phyloP scores from a whole-genome alignment of 2,888 invertebrate species.

The Chesias legatella region DNA sequence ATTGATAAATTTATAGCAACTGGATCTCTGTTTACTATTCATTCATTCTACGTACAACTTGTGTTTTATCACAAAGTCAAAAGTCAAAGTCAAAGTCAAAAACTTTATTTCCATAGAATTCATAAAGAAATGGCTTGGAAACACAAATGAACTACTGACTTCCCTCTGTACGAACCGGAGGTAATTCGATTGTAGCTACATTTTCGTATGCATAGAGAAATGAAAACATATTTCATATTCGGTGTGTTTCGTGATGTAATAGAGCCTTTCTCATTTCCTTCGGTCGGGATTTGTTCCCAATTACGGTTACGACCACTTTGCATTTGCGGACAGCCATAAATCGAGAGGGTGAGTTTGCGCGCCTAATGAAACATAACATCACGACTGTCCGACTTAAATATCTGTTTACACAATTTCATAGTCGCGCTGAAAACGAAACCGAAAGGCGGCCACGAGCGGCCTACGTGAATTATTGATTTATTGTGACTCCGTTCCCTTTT shows the following conservation, averaged over 20 bases:
- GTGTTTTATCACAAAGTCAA: too few relatives aligned
- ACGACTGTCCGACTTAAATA: slow-evolving; percentile 47
- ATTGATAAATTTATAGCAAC: slow-evolving; percentile 19
- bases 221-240: slow-evolving; percentile 48
- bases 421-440: slow-evolving; percentile 31
- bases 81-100: too few relatives aligned
- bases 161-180: slow-evolving; percentile 17
- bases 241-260: slow-evolving; percentile 47
- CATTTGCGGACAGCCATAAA: slow-evolving; percentile 52
- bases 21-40: slow-evolving; percentile 19
- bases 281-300: slow-evolving; percentile 54
- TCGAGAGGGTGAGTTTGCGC: slow-evolving; percentile 48
- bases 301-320: slow-evolving; percentile 53
- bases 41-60: too few relatives aligned
- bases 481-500: slow-evolving; percentile 37
- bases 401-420: slow-evolving; percentile 42
- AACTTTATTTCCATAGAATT: too few relatives aligned
- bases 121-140: too few relatives aligned
- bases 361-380: slow-evolving; percentile 62
- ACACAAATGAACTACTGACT: slow-evolving; percentile 19
- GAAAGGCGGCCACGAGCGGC: slow-evolving; percentile 22
- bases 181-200: slow-evolving; percentile 27
- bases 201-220: slow-evolving; percentile 28
- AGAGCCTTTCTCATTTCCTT: slow-evolving; percentile 50
- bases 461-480: slow-evolving; percentile 43